Base-by-base conservation (phyloP, 2,797 vertebrate species). In the Falco columbarius region DNA sequence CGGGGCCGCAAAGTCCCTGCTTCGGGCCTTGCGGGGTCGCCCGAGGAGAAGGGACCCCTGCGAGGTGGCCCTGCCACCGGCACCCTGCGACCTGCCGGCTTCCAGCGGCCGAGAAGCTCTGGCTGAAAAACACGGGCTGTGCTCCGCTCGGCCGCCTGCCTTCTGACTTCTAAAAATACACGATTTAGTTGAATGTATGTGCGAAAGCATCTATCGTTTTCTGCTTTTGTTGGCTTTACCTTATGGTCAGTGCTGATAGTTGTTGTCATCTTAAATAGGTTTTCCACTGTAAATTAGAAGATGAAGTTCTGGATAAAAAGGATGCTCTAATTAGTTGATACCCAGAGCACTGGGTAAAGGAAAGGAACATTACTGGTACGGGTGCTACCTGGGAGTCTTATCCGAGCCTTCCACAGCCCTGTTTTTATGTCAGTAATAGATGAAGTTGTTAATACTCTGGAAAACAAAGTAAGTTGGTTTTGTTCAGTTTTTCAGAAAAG, bases 111-210 rank as follows among this genome's bases (percentile, higher is more conserved):
- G 74, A 9, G 46, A 63, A 9, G 15, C 49, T 12, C 4, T 6
- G 42, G 27, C 20, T 70, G 32, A 13, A 30, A 54, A 21, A 3
- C 6, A 16, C 4, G 10, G 38, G 12, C 7, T 6, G 32, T 18
- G 62, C 30, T 4, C 17, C 26, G 0, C 22, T 7, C 12, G 10
- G 7, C 16, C 1, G 2, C 49, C 11, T 13, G 67, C 10, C 1
- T 42, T 67, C 27, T 1, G 2, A 15, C 17, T 52, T 44, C 11
- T 51, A 10, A 46, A 90, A 86, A 26, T 3, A 11, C 7, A 20
- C 5, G 7, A 0, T 15, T 76, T 7, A 12, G 22, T 23, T 30
- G 34, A 46, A 7, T 1, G 0, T 7, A 4, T 4, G 2, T 1
- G 13, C 32, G 59, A 34, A 86, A 42, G 32, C 32, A 10, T 12